These are phyloP conservation scores for Melipona beecheii DNA, from an alignment of 2,888 invertebrate species.

Conservation along the genomic window DNA sequence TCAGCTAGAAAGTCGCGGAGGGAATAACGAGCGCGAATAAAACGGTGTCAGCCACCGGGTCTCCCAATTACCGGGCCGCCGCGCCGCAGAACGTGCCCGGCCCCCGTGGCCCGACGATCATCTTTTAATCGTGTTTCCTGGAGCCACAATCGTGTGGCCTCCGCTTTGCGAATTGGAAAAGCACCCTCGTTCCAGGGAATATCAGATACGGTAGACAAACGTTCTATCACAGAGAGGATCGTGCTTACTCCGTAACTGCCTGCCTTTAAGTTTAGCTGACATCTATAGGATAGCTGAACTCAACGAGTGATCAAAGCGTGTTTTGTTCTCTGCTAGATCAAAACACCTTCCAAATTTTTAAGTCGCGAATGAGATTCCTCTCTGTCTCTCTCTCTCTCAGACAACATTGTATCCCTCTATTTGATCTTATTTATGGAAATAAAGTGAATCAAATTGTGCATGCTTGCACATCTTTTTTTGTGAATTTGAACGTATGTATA, in stretches of 20 bases:
- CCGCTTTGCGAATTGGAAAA: slow-evolving; percentile 1
- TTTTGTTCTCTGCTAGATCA: too few species aligned
- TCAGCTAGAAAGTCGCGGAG: slow-evolving; percentile 60
- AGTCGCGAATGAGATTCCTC: too few species aligned
- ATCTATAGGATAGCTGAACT: not conserved
- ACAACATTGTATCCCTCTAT: too few species aligned
- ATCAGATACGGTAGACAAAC: not conserved
- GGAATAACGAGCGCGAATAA: slow-evolving; percentile 64
- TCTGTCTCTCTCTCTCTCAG: too few species aligned
- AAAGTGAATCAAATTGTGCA: too few species aligned
- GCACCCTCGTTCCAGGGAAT: slow-evolving; percentile 6
- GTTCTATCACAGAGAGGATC: not conserved
- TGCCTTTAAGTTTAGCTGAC: not conserved
- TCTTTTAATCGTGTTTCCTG: slow-evolving; percentile 63
- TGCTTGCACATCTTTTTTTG: too few species aligned
- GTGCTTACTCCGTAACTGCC: not conserved
- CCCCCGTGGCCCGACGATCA: slow-evolving; percentile 52
- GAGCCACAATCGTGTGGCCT: slow-evolving; percentile 15
- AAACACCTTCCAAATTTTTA: not conserved
- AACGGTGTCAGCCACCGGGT: slow-evolving; percentile 73
- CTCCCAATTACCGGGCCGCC: slow-evolving; percentile 67
- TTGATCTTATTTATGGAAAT: too few species aligned
- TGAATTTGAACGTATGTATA: too few species aligned
- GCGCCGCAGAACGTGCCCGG: slow-evolving; percentile 53
- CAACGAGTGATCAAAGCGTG: not conserved